phyloP scores from a whole-genome alignment of 2,797 vertebrate species.

The Ciconia nigra region DNA sequence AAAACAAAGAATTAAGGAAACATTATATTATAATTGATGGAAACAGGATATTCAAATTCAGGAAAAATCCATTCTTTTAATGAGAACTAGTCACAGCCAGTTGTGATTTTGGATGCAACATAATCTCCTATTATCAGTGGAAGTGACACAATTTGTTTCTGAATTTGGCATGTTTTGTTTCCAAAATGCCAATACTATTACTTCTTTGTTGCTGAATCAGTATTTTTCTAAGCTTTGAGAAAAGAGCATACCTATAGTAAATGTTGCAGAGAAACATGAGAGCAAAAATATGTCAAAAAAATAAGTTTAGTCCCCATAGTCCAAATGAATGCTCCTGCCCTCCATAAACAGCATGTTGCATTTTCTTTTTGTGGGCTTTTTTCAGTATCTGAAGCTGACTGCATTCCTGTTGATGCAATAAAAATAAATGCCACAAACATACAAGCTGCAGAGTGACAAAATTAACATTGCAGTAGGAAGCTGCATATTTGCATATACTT shows the following conservation, averaged over 20 bases:
- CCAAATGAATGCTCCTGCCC: not conserved
- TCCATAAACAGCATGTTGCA: not conserved
- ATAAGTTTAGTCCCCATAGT: not conserved
- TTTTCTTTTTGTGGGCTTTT: not conserved
- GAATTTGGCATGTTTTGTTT: not conserved
- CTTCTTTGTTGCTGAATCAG: not conserved
- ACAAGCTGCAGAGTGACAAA: not conserved
- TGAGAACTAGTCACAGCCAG: not conserved
- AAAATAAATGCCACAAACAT: not conserved
- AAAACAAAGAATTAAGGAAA: slow-evolving; percentile 53
- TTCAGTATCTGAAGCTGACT: not conserved
- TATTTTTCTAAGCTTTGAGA: not conserved
- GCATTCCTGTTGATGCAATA: not conserved
- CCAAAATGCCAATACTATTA: not conserved
- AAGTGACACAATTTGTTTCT: slow-evolving; percentile 10
- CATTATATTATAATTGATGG: slow-evolving; percentile 42
- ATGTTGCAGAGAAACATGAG: not conserved
- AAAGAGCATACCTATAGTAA: not conserved
- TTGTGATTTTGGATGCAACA: not conserved
- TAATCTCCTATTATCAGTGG: not conserved
- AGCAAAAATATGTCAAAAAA: not conserved
- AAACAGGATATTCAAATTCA: slow-evolving; percentile 32
- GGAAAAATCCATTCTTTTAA: not conserved
- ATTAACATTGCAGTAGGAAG: not conserved
- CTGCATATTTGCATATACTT: not conserved